Evolutionary conservation across 1,140 invertebrate genomes (phyloP).

Genomic region (Drosophila mauritiana): DNA sequence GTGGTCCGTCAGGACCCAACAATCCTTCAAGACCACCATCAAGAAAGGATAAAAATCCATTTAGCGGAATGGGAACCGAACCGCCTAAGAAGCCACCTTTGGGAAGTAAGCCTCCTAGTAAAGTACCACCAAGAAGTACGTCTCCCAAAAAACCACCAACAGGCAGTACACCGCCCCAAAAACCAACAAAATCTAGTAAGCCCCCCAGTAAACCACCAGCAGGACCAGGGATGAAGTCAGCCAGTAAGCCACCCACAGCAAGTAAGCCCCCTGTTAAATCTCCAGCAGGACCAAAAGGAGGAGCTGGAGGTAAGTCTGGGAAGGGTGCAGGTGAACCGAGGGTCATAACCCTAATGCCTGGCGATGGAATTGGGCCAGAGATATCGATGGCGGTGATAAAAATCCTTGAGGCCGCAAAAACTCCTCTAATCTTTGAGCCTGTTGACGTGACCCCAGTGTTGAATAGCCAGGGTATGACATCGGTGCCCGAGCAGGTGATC

Average conservation of each 20-base stretch:
- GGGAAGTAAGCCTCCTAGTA: not conserved
- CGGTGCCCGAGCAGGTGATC: constrained; percentile 97
- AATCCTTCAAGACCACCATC: not conserved
- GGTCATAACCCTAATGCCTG: constrained; percentile 93
- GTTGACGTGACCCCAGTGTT: constrained; percentile 99
- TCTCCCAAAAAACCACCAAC: not conserved
- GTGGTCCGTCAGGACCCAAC: not conserved
- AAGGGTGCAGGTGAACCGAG: constrained; percentile 1
- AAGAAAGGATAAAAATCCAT: not conserved
- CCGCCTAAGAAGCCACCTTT: not conserved
- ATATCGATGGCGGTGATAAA: constrained; percentile 98
- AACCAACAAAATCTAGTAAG: not conserved
- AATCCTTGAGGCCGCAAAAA: constrained; percentile 97
- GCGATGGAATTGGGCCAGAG: constrained; percentile 99
- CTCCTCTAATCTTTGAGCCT: constrained; percentile 98
- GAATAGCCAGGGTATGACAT: constrained; percentile 96
- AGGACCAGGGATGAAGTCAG: not conserved
- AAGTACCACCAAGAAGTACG: too few species aligned
- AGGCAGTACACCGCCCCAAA: not conserved
- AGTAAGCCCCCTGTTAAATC: not conserved
- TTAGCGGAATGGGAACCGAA: not conserved
- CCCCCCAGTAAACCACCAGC: not conserved
- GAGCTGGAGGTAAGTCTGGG: not conserved
- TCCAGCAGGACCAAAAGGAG: not conserved
- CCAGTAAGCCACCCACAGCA: not conserved